phyloP scores from a whole-genome alignment of 2,113 vertebrate genomes.

The Dromas ardeola region DNA sequence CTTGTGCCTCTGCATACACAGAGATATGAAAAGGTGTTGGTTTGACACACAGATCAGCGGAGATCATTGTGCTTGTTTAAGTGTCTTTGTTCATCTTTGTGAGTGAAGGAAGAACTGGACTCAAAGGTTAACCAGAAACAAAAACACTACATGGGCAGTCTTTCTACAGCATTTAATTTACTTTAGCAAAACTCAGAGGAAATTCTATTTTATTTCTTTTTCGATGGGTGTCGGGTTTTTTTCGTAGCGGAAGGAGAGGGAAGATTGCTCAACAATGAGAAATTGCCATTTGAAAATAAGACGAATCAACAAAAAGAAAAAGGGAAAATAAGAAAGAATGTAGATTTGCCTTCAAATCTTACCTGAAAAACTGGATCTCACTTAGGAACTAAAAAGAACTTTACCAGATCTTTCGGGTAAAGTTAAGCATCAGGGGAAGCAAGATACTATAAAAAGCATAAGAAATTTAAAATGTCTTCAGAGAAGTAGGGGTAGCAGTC shows the following conservation, averaged over 20 bases:
- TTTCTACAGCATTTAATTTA: background rate
- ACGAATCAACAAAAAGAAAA: background rate
- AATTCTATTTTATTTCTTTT: background rate
- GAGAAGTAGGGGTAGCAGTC: background rate
- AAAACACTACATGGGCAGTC: background rate
- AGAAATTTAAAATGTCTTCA: background rate
- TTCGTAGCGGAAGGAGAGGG: background rate
- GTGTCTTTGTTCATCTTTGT: background rate
- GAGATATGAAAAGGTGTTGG: background rate
- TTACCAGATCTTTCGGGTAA: background rate
- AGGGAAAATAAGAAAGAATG: background rate
- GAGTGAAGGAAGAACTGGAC: background rate
- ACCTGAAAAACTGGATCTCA: background rate
- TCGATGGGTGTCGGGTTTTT: rapidly evolving
- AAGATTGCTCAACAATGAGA: background rate
- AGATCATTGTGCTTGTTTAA: background rate
- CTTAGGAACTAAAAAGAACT: background rate
- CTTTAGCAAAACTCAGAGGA: background rate
- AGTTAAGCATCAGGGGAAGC: background rate
- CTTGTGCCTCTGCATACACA: background rate
- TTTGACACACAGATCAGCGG: background rate
- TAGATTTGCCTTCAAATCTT: background rate
- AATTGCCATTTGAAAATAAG: background rate
- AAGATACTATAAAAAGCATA: background rate
- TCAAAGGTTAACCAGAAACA: background rate